phyloP scores from a whole-genome alignment of 2,797 vertebrate genomes.

The Anableps anableps region DNA sequence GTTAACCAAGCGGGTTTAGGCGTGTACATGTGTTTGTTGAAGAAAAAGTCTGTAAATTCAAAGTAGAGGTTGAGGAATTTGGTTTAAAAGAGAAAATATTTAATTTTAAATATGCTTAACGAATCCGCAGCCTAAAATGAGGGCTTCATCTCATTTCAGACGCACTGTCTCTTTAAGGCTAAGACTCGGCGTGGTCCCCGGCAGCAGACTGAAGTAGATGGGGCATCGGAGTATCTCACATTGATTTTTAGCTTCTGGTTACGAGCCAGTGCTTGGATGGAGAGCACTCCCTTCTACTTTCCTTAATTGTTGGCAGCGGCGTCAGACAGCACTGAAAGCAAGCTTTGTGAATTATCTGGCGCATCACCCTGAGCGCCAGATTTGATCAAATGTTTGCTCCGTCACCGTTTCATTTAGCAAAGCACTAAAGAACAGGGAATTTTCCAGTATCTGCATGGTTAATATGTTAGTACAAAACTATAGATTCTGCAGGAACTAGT shows the following conservation, averaged over 20 bases:
- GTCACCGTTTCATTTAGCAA: conserved; percentile 1
- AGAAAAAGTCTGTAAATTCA: neutral
- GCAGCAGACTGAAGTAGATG: conserved; percentile 14
- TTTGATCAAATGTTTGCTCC: neutral
- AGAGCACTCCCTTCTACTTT: conserved; percentile 47
- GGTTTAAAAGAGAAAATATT: neutral
- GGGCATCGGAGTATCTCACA: conserved; percentile 30
- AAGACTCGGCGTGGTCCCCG: conserved; percentile 10
- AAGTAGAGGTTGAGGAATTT: neutral
- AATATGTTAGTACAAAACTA: neutral
- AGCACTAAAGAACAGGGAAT: neutral
- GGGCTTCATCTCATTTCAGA: neutral
- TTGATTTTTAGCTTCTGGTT: conserved; percentile 45
- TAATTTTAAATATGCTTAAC: neutral
- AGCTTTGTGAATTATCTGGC: conserved; percentile 28
- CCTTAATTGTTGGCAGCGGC: conserved; percentile 58
- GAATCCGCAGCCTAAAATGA: neutral
- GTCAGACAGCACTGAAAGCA: conserved; percentile 10
- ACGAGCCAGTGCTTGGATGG: conserved; percentile 24
- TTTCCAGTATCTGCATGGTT: neutral
- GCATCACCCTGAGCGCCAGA: conserved; percentile 19
- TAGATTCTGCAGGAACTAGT: neutral
- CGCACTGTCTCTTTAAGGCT: conserved; percentile 15
- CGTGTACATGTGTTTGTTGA: neutral
- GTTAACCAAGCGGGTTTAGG: neutral